Base-by-base conservation (phyloP, 1,140 invertebrate genomes). In the Eciton burchellii region DNA sequence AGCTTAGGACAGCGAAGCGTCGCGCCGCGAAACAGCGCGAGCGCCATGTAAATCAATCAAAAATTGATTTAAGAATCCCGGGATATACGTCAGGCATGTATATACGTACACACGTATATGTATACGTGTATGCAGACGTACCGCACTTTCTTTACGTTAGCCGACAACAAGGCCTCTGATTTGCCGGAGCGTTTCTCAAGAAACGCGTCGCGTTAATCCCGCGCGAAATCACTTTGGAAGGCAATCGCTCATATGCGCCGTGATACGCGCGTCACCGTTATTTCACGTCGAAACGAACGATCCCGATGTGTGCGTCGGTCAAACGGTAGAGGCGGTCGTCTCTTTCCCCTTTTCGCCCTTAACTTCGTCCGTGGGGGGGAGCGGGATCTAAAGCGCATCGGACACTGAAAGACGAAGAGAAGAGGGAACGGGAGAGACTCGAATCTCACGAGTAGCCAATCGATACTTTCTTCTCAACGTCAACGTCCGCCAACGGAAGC, bases 21-120 rank as follows among this genome's bases (percentile, higher is more conserved):
- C 66, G 52, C 54, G 54, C 14, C 76, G 72, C 49, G 81, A 71
- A 74, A 35, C 35, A 65, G 52, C 54, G 65, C 47, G 68, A 54
- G 47, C 70, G 73, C 73, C 71, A 86, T 87, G 81, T 90, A 88
- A 90, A 90, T 90, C 88, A 91, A 90, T 90, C 89, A 91, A 90
- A 35, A 91, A 90, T 89, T 91, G 89, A 91, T 91, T 90, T 90
- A 89, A 90, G 89, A 29, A 85, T 63, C 76, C 56, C 68, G 54
- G 24, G 59, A 74, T 88, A 82, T 71, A 81, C 76, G 21, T 85
- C 89, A 88, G 63, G 57, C 77, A 84, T 79, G 81, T 81, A 77
- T 88, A 88, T 82, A 84, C 82, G 82, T 86, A 89, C 84, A 84
- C 26, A 83, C 74, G 68, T 88, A 84, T 81, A 83, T 83, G 68